A percentile compares a stretch with the other conserved stretches of the same genome.
These are phyloP conservation scores for Micrasema longulum DNA, from an alignment of 1,140 invertebrate species.

Conservation along the genomic window DNA sequence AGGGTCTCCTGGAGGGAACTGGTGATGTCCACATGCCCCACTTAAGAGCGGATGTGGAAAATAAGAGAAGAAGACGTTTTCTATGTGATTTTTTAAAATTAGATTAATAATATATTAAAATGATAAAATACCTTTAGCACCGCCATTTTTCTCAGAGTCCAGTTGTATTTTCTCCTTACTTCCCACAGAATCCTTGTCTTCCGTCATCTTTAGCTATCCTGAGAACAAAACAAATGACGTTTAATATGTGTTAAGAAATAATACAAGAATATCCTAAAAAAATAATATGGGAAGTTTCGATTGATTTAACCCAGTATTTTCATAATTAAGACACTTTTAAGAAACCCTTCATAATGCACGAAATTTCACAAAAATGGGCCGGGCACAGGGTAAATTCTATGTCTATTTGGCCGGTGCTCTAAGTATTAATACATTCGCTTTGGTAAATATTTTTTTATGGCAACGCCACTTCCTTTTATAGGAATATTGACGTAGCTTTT, in stretches of 20 bases:
- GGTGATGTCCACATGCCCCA: no score
- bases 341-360: no score
- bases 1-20: no score
- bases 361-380: no score
- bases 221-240: not conserved
- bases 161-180: conserved; percentile 27
- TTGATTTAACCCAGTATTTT: no score
- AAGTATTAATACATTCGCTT: not conserved
- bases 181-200: conserved; percentile 25
- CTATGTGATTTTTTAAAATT: no score
- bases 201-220: conserved; percentile 25
- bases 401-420: no score
- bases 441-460: not conserved
- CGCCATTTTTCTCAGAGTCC: conserved; percentile 13
- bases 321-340: no score
- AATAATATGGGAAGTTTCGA: not conserved
- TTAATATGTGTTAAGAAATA: not conserved
- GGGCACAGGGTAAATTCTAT: no score
- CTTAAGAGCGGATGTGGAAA: no score
- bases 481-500: not conserved
- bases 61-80: no score
- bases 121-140: conserved; percentile 30
- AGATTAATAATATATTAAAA: no score
- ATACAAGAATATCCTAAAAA: not conserved
- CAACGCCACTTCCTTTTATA: not conserved